phyloP scores from a whole-genome alignment of 2,113 vertebrate species.

The Coreoperca whiteheadi region DNA sequence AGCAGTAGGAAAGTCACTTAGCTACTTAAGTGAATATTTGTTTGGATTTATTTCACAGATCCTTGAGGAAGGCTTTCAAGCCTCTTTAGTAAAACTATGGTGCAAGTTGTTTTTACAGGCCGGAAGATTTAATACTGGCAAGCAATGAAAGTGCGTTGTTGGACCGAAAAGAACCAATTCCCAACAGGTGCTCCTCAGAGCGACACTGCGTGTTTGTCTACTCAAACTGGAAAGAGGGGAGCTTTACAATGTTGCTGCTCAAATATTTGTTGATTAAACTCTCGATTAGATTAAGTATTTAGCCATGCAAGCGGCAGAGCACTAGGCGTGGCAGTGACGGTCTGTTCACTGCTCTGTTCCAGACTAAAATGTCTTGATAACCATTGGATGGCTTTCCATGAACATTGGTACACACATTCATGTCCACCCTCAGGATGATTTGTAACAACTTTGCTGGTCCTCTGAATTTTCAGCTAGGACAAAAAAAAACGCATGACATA shows the following conservation, averaged over 20 bases:
- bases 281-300: not conserved
- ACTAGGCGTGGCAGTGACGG: not conserved
- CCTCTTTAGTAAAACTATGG: not conserved
- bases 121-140: not conserved
- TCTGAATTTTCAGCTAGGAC: not conserved
- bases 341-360: not conserved
- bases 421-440: not conserved
- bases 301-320: not conserved
- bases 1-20: not conserved
- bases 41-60: not conserved
- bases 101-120: not conserved
- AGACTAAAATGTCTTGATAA: not conserved
- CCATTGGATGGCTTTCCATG: not conserved
- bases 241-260: not conserved
- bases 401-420: not conserved
- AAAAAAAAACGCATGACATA: not conserved
- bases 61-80: not conserved
- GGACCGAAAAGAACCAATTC: not conserved
- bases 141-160: not conserved
- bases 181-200: too few species aligned
- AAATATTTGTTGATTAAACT: slow-evolving; percentile 10
- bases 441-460: not conserved
- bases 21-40: not conserved
- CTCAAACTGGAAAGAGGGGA: not conserved
- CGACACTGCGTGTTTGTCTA: not conserved